phyloP scores from a whole-genome alignment of 2,797 vertebrate species.

The Pseudomugil gertrudae region DNA sequence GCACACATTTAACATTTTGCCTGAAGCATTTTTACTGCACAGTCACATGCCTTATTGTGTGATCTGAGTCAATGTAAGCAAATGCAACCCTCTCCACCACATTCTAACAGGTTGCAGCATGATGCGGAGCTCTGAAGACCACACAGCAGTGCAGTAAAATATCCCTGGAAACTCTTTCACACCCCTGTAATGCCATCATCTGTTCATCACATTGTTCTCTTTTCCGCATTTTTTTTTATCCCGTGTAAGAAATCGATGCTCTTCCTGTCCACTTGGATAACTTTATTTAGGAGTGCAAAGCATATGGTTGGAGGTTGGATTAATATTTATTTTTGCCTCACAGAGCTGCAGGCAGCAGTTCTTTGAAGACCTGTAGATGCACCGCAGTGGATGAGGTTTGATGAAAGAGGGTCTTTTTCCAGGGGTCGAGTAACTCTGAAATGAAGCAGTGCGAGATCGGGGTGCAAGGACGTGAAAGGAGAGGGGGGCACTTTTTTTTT shows the following conservation, averaged over 20 bases:
- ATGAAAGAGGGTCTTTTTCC: constrained; percentile 56
- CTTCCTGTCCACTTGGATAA: constrained; percentile 57
- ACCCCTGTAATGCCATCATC: constrained; percentile 27
- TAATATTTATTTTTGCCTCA: constrained; percentile 85
- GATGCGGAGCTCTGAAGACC: constrained; percentile 57
- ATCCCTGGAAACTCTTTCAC: constrained; percentile 36
- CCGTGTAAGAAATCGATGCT: not conserved
- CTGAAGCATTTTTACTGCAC: constrained; percentile 24
- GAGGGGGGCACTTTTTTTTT: constrained; percentile 47
- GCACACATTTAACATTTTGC: constrained; percentile 26
- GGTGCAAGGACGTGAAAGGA: constrained; percentile 49
- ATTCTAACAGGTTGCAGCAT: constrained; percentile 67
- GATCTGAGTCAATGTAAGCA: constrained; percentile 49
- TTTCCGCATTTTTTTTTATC: constrained; percentile 17
- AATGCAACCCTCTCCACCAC: constrained; percentile 50
- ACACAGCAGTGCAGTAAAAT: constrained; percentile 58
- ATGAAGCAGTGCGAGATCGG: constrained; percentile 71
- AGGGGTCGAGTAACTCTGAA: constrained; percentile 73
- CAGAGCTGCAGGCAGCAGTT: constrained; percentile 68
- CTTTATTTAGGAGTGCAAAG: constrained; percentile 66
- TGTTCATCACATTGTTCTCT: constrained; percentile 9
- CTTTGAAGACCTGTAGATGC: constrained; percentile 76
- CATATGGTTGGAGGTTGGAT: constrained; percentile 79
- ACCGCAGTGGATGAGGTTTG: constrained; percentile 49
- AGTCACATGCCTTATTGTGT: constrained; percentile 29